Percentiles rank a stretch among this genome's conserved stretches.
These are phyloP conservation scores for Didymodactylos carnosus DNA, from an alignment of 2,888 invertebrate genomes.

Conservation along the genomic window DNA sequence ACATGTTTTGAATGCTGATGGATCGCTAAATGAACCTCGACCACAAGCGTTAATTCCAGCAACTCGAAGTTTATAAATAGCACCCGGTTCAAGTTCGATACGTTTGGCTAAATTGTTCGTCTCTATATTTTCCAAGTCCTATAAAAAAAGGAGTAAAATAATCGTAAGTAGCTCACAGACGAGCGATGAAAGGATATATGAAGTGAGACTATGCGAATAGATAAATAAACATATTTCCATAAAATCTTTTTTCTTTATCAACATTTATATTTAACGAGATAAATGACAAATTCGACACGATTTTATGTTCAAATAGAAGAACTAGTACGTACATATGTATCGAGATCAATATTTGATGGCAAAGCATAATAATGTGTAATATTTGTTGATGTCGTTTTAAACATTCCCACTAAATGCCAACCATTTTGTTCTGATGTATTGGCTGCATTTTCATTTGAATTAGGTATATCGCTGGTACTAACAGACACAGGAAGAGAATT, in stretches of 20 bases:
- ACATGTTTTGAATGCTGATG: constrained; percentile 79
- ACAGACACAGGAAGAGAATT: no score
- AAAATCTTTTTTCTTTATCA: background rate
- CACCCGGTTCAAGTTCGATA: constrained; percentile 59
- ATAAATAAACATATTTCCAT: background rate
- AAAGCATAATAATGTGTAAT: background rate
- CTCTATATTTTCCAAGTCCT: no score
- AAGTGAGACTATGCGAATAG: background rate
- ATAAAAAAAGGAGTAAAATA: no score
- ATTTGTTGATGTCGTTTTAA: background rate
- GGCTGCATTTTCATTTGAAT: background rate
- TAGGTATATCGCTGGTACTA: no score
- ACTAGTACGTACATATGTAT: background rate
- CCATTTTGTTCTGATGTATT: no score
- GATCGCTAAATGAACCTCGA: constrained; percentile 74
- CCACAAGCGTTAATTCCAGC: constrained; percentile 87
- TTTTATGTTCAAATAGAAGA: no score
- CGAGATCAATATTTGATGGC: background rate
- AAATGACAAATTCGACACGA: no score
- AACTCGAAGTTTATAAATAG: constrained; percentile 82
- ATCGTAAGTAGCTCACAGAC: no score
- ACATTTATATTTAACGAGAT: no score
- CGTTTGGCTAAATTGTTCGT: background rate
- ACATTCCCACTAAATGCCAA: background rate
- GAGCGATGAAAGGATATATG: no score